These are phyloP conservation scores for Neodontobutis hainanensis DNA, from an alignment of 2,113 vertebrate species.

Conservation along the genomic window DNA sequence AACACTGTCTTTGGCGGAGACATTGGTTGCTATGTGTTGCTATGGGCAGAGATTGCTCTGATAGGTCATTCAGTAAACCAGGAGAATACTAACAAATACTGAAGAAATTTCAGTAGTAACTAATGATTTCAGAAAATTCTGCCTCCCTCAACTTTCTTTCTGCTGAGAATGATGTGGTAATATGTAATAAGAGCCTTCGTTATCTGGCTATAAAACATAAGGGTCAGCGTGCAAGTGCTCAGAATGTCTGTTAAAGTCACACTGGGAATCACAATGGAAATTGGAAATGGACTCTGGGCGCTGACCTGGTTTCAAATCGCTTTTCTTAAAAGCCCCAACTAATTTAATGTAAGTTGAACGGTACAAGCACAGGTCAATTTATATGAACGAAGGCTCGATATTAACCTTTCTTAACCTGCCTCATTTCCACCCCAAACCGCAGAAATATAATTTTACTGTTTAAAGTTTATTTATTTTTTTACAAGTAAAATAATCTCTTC, in stretches of 20 bases:
- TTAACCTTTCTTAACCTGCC: conserved; percentile 1
- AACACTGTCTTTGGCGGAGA: too few species aligned
- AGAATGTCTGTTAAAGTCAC: not conserved
- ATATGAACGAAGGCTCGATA: conserved; percentile 4
- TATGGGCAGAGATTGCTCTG: too few species aligned
- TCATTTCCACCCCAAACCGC: not conserved
- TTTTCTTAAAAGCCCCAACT: conserved; percentile 6
- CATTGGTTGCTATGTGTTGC: too few species aligned
- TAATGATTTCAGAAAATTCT: too few species aligned
- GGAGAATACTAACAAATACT: too few species aligned
- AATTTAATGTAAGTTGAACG: conserved; percentile 4
- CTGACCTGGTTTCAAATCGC: conserved; percentile 3
- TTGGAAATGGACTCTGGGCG: not conserved
- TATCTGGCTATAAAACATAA: not conserved
- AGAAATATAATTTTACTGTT: not conserved
- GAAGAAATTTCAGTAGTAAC: too few species aligned
- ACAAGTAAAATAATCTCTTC: conserved; percentile 25
- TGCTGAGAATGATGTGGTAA: too few species aligned
- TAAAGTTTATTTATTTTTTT: conserved; percentile 5
- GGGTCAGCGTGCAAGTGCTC: not conserved
- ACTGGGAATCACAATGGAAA: not conserved
- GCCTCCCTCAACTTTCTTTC: too few species aligned
- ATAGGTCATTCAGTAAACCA: too few species aligned
- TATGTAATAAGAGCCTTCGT: not conserved
- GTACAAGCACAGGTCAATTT: conserved; percentile 5